A percentile compares a stretch with the other conserved stretches of the same genome.
Evolutionary conservation across 2,113 vertebrate genomes (phyloP).

Genomic region (Felis chaus): DNA sequence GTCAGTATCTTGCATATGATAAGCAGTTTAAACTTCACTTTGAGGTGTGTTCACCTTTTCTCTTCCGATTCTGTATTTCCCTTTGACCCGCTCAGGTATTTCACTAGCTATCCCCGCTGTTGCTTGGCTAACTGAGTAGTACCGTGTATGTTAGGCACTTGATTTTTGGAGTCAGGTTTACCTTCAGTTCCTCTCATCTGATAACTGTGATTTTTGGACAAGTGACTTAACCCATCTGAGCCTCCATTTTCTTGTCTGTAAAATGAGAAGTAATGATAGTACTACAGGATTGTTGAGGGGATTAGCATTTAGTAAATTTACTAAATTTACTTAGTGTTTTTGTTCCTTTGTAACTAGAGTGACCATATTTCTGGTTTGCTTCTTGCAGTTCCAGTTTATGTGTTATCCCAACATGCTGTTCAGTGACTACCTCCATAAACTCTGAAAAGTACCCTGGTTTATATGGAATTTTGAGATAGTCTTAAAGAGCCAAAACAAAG

Average conservation of each 20-base stretch:
- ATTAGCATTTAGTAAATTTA: background rate
- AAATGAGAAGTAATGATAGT: background rate
- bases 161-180: background rate
- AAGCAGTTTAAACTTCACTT: background rate
- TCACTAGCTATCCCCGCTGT: background rate
- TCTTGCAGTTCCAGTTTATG: background rate
- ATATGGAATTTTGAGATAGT: slow-evolving; percentile 8
- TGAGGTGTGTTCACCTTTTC: background rate
- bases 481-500: slow-evolving; percentile 32
- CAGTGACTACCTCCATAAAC: background rate
- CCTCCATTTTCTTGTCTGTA: background rate
- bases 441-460: background rate
- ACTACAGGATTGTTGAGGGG: background rate
- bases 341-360: background rate
- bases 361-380: background rate
- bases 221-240: background rate
- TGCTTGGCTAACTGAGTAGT: background rate
- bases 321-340: background rate
- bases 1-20: background rate
- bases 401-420: background rate
- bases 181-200: background rate
- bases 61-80: background rate
- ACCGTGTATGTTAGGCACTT: background rate
- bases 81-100: background rate
- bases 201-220: background rate